Percentiles rank a stretch among this genome's conserved stretches.
Evolutionary conservation across 2,888 invertebrate species (phyloP).

Genomic region (Polydrusus pterygomalis): DNA sequence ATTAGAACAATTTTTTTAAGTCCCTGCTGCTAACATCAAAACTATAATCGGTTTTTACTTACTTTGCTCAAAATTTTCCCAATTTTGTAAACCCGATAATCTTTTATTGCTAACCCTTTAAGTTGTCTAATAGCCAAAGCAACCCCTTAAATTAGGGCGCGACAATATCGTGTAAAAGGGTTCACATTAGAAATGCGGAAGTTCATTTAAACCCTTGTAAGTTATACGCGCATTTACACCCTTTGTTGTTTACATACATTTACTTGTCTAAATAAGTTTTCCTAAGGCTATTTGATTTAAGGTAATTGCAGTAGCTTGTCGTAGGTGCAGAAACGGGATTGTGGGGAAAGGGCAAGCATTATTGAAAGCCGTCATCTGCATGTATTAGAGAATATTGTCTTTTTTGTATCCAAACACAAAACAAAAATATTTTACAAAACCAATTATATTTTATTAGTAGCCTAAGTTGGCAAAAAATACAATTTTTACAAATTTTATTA

Average conservation of each 20-base stretch:
- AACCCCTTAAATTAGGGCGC: conserved; percentile 14
- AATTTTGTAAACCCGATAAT: conserved; percentile 17
- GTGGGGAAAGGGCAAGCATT: too few relatives aligned
- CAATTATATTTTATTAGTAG: too few relatives aligned
- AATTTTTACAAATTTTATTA: too few relatives aligned
- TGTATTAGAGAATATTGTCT: too few relatives aligned
- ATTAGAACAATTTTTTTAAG: too few relatives aligned
- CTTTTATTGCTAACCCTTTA: conserved; percentile 19
- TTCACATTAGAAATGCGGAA: conserved; percentile 10
- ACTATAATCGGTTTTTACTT: too few relatives aligned
- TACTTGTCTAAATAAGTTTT: conserved; percentile 13
- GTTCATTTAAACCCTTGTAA: conserved; percentile 27
- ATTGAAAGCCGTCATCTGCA: too few relatives aligned
- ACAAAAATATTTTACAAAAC: too few relatives aligned
- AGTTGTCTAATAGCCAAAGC: not conserved
- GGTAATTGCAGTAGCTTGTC: not conserved
- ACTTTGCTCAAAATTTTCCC: not conserved
- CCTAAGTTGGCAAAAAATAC: too few relatives aligned
- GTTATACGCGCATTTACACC: conserved; percentile 23
- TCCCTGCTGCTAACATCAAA: too few relatives aligned
- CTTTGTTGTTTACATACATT: conserved; percentile 21
- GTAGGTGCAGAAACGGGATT: too few relatives aligned
- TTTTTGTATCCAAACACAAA: too few relatives aligned
- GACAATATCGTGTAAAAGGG: conserved; percentile 28
- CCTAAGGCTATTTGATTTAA: conserved; percentile 13